Evolutionary conservation across 1,140 invertebrate genomes (phyloP), one percentile per base, ranked within the genome.

Genomic region (Proctacanthus coquilletti): DNA sequence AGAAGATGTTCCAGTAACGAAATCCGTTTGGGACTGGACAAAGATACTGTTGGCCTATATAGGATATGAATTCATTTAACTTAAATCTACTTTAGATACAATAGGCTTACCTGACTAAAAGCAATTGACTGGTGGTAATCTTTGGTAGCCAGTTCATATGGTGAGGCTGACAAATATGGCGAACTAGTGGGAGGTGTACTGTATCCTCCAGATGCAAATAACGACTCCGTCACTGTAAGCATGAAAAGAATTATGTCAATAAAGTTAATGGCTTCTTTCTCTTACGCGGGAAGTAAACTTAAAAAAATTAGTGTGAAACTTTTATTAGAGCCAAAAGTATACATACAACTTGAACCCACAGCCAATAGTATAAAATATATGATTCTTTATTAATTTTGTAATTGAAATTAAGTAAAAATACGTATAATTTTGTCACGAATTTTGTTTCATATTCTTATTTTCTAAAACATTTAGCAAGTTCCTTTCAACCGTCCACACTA

Each of bases 1-100:
- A 8, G 23, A 8, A 27, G 23, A 27, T 13, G 23, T 27, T 9
- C 23, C n/a, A n/a, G n/a, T 27, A 9, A 27, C 8, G 23, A 9
- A 27, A 27, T 27, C 23, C 23, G 23, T 27, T 27, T 27, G 23
- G 23, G 23, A 27, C 23, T 27, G 23, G 23, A 27, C 23, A 13
- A 27, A 27, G 8, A 27, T 27, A 13, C 23, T 27, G 23, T 27
- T 27, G 8, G 23, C 23, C 23, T 27, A 13, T 9, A 27, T n/a
- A n/a, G n/a, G n/a, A 27, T 27, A 9, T 27, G 23, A 27, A 27
- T 9, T 27, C 8, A 27, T 27, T 27, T 27, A 13, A n/a, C n/a
- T n/a, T n/a, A n/a, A n/a, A 27, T 27, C 23, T 27, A 9, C 23
- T 27, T 9, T 9, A 27, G 23, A 27, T 27, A 27, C 8, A 27